These are phyloP conservation scores for Bacillus rossius DNA, from an alignment of 1,140 invertebrate genomes.

Conservation along the genomic window DNA sequence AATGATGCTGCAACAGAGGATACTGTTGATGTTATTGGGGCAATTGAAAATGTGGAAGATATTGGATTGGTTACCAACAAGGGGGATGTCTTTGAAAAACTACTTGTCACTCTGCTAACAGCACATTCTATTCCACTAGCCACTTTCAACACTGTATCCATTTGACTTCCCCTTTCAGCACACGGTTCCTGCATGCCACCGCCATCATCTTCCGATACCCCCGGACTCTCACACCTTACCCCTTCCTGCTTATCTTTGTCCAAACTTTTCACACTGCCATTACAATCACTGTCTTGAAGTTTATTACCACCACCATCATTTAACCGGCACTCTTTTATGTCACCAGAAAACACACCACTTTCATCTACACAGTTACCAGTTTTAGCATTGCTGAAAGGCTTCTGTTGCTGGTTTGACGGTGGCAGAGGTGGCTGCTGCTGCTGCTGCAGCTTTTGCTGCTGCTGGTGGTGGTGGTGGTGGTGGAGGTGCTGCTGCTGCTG, in stretches of 20 bases:
- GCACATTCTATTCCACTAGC: neutral
- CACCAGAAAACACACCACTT: neutral
- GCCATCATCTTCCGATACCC: conserved; percentile 9
- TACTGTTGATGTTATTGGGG: neutral
- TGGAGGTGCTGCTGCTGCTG: too few species aligned
- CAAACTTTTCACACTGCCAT: conserved; percentile 1
- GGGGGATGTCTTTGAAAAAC: neutral
- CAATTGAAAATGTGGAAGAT: neutral
- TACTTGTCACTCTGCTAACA: conserved; percentile 1
- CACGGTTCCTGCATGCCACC: neutral
- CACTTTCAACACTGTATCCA: neutral
- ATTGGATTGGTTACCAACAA: neutral
- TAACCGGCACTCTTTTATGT: neutral
- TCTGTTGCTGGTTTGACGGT: neutral
- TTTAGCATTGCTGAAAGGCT: neutral
- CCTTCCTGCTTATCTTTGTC: conserved; percentile 6
- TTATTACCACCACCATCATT: conserved; percentile 1
- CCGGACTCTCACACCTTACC: conserved; percentile 10
- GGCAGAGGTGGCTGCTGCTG: conserved; percentile 2
- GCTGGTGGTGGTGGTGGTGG: too few species aligned
- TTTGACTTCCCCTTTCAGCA: neutral
- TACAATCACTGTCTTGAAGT: neutral
- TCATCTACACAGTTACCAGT: neutral
- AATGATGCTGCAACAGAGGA: conserved; percentile 14
- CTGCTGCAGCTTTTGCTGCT: too few species aligned